Evolutionary conservation across 2,888 invertebrate genomes (phyloP).

Genomic region (Graphium colonna): DNA sequence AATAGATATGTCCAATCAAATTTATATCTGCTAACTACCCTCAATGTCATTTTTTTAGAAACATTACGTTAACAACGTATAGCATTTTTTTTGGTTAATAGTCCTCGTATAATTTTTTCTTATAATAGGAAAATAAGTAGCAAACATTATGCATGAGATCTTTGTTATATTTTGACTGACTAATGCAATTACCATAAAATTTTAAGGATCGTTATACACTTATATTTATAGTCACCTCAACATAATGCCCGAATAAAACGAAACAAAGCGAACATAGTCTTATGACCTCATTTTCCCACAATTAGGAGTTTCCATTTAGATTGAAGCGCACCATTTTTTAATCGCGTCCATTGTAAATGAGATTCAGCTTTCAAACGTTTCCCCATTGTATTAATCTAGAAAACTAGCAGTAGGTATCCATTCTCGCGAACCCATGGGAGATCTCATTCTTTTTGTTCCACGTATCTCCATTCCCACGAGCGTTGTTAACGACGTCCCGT

Average conservation of each 20-base stretch:
- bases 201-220: too few species aligned
- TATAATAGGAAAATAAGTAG: too few species aligned
- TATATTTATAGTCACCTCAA: too few species aligned
- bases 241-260: neutral
- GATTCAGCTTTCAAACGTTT: conserved; percentile 39
- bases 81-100: too few species aligned
- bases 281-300: conserved; percentile 9
- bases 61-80: too few species aligned
- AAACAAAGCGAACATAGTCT: neutral
- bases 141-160: too few species aligned
- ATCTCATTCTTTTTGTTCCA: conserved; percentile 14
- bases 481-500: neutral
- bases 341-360: conserved; percentile 24
- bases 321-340: neutral
- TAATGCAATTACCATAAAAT: too few species aligned
- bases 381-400: conserved; percentile 44
- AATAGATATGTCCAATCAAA: neutral
- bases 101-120: too few species aligned
- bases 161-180: too few species aligned
- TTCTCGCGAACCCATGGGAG: conserved; percentile 28
- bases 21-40: neutral
- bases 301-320: neutral
- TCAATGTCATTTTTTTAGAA: neutral
- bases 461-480: conserved; percentile 10
- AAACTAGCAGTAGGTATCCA: conserved; percentile 27